Conservation (phyloP, 2,888 invertebrate genomes). For the Cremastobaeus sp. region DNA sequence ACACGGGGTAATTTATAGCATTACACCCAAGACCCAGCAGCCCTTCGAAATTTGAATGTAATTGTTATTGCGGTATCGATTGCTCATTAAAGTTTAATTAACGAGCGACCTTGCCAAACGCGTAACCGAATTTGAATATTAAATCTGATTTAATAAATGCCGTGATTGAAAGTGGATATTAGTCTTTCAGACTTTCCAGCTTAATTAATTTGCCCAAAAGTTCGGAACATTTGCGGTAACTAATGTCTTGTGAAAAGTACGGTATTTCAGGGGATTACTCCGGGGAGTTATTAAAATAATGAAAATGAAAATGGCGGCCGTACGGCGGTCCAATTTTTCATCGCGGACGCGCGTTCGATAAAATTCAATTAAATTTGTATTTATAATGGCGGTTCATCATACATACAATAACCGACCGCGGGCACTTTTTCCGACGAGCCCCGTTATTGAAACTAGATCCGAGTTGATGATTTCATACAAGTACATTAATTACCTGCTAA, state of each 20-base stretch:
- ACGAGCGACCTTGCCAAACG: conserved; percentile 1
- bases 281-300: conserved; percentile 38
- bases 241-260: conserved; percentile 40
- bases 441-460: too few relatives aligned
- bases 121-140: conserved; percentile 13
- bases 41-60: not conserved
- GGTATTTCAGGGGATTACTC: conserved; percentile 29
- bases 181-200: conserved; percentile 21
- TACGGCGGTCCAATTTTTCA: not conserved
- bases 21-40: too few relatives aligned
- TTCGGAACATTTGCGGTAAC: conserved; percentile 33
- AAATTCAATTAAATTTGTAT: conserved; percentile 10
- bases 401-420: not conserved
- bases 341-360: too few relatives aligned
- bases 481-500: conserved; percentile 35
- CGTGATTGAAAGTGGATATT: conserved; percentile 34
- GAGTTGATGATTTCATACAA: conserved; percentile 21
- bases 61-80: conserved; percentile 2
- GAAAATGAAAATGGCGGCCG: conserved; percentile 17
- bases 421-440: too few relatives aligned
- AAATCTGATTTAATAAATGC: conserved; percentile 26
- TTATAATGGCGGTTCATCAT: not conserved
- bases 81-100: conserved; percentile 20
- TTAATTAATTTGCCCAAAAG: conserved; percentile 38
- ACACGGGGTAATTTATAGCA: too few relatives aligned